phyloP scores from a whole-genome alignment of 2,888 invertebrate species.

The Petrophora chlorosata region DNA sequence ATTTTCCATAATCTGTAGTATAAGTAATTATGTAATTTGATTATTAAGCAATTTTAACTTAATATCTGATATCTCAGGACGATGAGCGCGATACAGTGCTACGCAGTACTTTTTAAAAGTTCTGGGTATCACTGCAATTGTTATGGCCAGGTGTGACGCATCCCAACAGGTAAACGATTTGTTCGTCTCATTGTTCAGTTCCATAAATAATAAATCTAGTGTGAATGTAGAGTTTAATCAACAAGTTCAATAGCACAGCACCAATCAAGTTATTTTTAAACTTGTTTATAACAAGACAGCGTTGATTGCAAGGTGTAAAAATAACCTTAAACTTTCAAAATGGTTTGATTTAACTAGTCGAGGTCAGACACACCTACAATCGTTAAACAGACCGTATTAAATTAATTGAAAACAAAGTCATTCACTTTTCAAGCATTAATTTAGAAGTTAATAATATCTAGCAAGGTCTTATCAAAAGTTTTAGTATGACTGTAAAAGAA shows the following conservation, averaged over 20 bases:
- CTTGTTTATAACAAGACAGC: conserved; percentile 17
- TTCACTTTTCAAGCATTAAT: conserved; percentile 3
- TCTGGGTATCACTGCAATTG: no score
- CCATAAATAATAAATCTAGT: no score
- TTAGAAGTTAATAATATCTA: conserved; percentile 7
- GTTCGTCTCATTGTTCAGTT: no score
- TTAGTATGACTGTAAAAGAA: no score
- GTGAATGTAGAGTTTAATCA: conserved; percentile 6
- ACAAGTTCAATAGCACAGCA: conserved; percentile 17
- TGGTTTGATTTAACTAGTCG: conserved; percentile 41
- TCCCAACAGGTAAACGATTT: no score
- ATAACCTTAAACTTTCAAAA: conserved; percentile 52
- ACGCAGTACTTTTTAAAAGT: no score
- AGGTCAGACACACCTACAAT: conserved; percentile 47
- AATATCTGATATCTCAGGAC: no score
- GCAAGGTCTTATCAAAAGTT: conserved; percentile 4
- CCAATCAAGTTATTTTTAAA: conserved; percentile 13
- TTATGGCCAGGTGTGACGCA: no score
- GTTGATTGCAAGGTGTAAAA: conserved; percentile 31
- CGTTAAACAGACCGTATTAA: conserved; percentile 28
- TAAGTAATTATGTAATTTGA: no score
- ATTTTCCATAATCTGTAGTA: no score
- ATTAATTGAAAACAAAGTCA: conserved; percentile 29
- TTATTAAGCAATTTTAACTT: no score
- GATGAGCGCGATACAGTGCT: no score